A percentile compares a stretch with the other conserved stretches of the same genome.
Evolutionary conservation across 2,888 invertebrate species (phyloP).

Genomic region (Sminthurides aquaticus): DNA sequence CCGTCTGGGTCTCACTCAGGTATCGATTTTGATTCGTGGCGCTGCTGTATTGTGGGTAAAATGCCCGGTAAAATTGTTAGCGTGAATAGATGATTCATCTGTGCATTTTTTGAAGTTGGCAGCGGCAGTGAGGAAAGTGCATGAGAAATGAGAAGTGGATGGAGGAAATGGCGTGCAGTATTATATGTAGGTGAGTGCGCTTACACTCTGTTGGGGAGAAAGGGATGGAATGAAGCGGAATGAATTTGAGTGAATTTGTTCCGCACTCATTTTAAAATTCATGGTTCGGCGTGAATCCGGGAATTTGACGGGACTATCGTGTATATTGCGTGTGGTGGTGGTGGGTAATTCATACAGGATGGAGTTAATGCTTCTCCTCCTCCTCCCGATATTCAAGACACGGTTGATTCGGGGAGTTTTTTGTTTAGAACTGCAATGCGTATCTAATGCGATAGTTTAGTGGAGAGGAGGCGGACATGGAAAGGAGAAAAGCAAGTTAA

Average conservation of each 20-base stretch:
- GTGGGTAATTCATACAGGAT: constrained; percentile 7
- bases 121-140: too few species aligned
- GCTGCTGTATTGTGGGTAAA: too few species aligned
- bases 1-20: too few species aligned
- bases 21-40: too few species aligned
- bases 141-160: background rate
- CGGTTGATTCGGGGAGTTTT: constrained; percentile 12
- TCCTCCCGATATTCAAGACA: too few species aligned
- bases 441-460: background rate
- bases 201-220: too few species aligned
- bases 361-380: too few species aligned
- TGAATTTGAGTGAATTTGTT: background rate
- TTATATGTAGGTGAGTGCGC: too few species aligned
- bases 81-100: too few species aligned
- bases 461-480: background rate
- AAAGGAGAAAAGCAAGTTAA: too few species aligned
- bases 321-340: background rate
- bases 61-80: too few species aligned
- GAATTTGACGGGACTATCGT: background rate
- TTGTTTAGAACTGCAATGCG: background rate
- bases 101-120: too few species aligned
- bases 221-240: background rate
- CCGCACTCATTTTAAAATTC: background rate
- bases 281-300: background rate
- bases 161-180: background rate